A percentile compares a stretch with the other conserved stretches of the same genome.
phyloP scores from a whole-genome alignment of 2,888 invertebrate genomes.

The Leptothorax acervorum region DNA sequence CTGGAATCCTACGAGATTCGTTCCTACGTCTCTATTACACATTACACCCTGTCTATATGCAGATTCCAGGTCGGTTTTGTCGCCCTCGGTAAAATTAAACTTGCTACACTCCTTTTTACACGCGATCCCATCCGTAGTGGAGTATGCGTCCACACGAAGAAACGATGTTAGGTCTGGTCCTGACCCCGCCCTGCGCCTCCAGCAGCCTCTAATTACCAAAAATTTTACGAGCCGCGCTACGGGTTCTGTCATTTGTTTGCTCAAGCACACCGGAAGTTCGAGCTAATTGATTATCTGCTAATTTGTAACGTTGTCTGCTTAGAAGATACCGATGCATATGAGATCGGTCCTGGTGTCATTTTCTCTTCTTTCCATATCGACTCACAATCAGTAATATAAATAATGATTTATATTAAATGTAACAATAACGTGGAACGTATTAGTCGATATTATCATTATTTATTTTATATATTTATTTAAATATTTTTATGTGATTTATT shows the following conservation, averaged over 20 bases:
- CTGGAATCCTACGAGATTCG: slow-evolving; percentile 34
- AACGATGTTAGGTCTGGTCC: slow-evolving; percentile 59
- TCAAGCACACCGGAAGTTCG: slow-evolving; percentile 79
- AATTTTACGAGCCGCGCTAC: slow-evolving; percentile 79
- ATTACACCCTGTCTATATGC: slow-evolving; percentile 73
- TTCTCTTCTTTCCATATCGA: background rate
- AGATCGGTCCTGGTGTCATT: slow-evolving; percentile 37
- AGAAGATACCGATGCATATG: slow-evolving; percentile 47
- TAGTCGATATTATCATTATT: background rate
- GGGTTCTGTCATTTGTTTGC: slow-evolving; percentile 80
- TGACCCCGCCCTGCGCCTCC: slow-evolving; percentile 72
- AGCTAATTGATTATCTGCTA: slow-evolving; percentile 83
- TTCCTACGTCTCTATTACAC: slow-evolving; percentile 70
- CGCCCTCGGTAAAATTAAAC: slow-evolving; percentile 67
- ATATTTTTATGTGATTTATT: background rate
- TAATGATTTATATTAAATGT: background rate
- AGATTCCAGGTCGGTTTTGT: slow-evolving; percentile 71
- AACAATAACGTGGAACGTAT: background rate
- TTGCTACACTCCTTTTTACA: slow-evolving; percentile 61
- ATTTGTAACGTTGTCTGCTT: slow-evolving; percentile 80
- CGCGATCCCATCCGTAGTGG: slow-evolving; percentile 34
- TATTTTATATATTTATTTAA: slow-evolving; percentile 1
- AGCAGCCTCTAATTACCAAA: slow-evolving; percentile 81
- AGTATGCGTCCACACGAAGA: slow-evolving; percentile 59
- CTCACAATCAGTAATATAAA: background rate